phyloP scores from a whole-genome alignment of 1,140 invertebrate genomes.

The Tenebrio molitor region DNA sequence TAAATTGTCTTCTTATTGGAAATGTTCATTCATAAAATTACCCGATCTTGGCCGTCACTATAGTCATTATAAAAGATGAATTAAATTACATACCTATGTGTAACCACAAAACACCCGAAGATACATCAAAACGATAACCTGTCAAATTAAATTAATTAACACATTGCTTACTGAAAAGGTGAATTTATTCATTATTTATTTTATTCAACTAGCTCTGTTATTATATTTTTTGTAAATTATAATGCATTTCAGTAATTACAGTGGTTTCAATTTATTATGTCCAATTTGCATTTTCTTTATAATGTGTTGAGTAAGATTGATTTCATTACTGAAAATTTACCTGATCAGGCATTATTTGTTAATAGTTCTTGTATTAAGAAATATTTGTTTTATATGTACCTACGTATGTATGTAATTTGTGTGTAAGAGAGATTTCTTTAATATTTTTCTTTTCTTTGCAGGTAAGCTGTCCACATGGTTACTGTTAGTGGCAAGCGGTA shows the following conservation, averaged over 20 bases:
- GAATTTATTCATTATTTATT: slow-evolving; percentile 2
- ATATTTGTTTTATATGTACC: too few species aligned
- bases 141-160: slow-evolving; percentile 4
- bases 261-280: too few species aligned
- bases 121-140: slow-evolving; percentile 22
- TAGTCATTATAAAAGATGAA: background rate
- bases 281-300: slow-evolving; percentile 5
- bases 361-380: too few species aligned
- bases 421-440: too few species aligned
- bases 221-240: too few species aligned
- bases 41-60: background rate
- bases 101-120: background rate
- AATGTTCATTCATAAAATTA: slow-evolving; percentile 13
- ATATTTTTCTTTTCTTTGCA: slow-evolving; percentile 14
- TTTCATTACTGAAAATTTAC: too few species aligned
- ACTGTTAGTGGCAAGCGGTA: background rate
- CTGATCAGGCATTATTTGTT: too few species aligned
- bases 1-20: too few species aligned
- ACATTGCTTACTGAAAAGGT: slow-evolving; percentile 16
- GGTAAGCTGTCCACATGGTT: too few species aligned
- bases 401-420: too few species aligned
- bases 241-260: slow-evolving; percentile 1
- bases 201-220: slow-evolving; percentile 3
- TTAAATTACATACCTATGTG: slow-evolving; percentile 9
- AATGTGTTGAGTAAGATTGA: too few species aligned